phyloP scores from a whole-genome alignment of 2,888 invertebrate species.

The Caenorhabditis sinica region DNA sequence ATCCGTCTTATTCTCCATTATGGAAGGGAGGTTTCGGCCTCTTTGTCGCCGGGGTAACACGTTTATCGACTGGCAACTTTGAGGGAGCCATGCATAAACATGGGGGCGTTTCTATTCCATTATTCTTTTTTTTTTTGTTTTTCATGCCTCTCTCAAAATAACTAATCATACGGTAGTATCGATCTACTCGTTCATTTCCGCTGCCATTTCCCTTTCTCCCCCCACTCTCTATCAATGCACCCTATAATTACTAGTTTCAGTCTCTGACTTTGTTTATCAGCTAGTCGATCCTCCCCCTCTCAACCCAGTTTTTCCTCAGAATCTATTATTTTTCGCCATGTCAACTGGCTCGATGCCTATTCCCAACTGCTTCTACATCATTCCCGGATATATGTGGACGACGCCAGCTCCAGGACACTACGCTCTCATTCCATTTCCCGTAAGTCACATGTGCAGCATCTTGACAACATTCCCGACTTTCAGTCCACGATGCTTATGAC shows the following conservation, averaged over 20 bases:
- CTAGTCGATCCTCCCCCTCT: not conserved
- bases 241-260: not conserved
- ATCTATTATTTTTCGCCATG: not conserved
- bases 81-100: not conserved
- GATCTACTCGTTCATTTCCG: not conserved
- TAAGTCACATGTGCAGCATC: not conserved
- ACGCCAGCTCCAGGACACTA: not conserved
- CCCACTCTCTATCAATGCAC: not conserved
- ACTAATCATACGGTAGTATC: not conserved
- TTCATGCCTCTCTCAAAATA: too few relatives aligned
- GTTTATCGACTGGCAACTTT: not conserved
- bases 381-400: not conserved
- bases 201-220: not conserved
- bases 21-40: not conserved
- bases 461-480: not conserved
- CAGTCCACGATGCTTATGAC: not conserved
- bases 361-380: not conserved
- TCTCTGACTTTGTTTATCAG: not conserved
- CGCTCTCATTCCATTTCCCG: not conserved
- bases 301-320: not conserved
- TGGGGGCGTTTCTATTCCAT: not conserved
- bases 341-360: not conserved
- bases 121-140: not conserved
- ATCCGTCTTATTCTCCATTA: not conserved
- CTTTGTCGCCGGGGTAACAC: slow-evolving; percentile 13